Evolutionary conservation across 2,888 invertebrate species (phyloP).

Genomic region (Ernsta delagoae): DNA sequence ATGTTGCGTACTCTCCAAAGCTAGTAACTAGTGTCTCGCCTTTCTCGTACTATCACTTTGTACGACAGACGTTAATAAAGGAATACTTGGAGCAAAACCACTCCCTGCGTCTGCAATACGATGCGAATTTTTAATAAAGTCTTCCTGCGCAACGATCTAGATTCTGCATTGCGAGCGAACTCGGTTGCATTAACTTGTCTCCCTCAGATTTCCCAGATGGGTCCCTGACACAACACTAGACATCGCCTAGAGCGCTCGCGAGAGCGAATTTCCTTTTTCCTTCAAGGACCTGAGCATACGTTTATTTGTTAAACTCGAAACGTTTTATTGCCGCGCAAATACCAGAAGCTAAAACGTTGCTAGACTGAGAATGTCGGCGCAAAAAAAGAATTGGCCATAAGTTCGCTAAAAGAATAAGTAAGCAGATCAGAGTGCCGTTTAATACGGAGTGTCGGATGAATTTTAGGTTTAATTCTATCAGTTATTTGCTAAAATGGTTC

Average conservation of each 20-base stretch:
- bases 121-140: conserved; percentile 41
- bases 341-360: conserved; percentile 15
- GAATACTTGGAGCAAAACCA: conserved; percentile 17
- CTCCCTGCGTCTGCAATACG: conserved; percentile 27
- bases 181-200: conserved; percentile 50
- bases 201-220: conserved; percentile 48
- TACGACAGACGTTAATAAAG: conserved; percentile 15
- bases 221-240: conserved; percentile 45
- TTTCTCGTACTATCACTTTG: background rate
- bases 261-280: conserved; percentile 28
- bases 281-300: conserved; percentile 18
- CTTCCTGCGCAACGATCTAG: conserved; percentile 37
- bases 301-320: conserved; percentile 16
- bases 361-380: conserved; percentile 2
- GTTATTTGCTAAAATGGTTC: background rate
- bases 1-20: too few species aligned
- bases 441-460: conserved; percentile 7
- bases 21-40: background rate
- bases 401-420: conserved; percentile 20
- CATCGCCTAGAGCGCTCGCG: conserved; percentile 39
- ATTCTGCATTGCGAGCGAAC: conserved; percentile 38
- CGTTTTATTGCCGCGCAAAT: conserved; percentile 23
- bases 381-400: conserved; percentile 18
- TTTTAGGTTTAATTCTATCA: conserved; percentile 10
- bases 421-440: conserved; percentile 13